phyloP scores from a whole-genome alignment of 2,113 vertebrate species.

The Passerina amoena region DNA sequence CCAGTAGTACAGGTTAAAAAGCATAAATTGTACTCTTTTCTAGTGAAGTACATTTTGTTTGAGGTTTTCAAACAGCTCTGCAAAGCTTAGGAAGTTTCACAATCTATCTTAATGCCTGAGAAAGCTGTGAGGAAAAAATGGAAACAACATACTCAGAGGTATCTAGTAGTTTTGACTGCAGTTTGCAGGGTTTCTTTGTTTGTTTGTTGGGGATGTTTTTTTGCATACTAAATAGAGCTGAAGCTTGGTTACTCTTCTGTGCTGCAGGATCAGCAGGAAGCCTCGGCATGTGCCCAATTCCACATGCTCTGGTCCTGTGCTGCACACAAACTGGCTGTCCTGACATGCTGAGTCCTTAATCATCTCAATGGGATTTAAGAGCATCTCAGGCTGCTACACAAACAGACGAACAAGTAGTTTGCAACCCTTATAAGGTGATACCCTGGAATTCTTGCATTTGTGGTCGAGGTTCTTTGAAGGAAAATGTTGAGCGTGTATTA shows the following conservation, averaged over 20 bases:
- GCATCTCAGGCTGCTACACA: not conserved
- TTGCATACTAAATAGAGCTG: not conserved
- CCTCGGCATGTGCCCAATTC: not conserved
- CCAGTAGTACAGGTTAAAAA: not conserved
- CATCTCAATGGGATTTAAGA: not conserved
- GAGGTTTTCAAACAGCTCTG: not conserved
- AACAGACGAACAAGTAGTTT: not conserved
- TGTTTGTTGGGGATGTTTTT: not conserved
- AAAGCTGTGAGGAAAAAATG: not conserved
- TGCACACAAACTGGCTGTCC: not conserved
- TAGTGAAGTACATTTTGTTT: not conserved
- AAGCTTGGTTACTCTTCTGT: not conserved
- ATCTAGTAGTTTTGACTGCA: not conserved
- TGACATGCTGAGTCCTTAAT: not conserved
- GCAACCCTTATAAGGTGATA: not conserved
- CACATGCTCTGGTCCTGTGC: fast-evolving
- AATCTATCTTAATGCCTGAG: not conserved
- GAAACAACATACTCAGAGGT: not conserved
- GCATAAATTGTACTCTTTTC: not conserved
- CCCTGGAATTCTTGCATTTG: not conserved
- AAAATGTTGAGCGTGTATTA: not conserved
- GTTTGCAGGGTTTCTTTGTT: not conserved
- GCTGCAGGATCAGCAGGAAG: not conserved
- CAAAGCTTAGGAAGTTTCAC: not conserved
- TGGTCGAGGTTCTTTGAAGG: not conserved